Evolutionary conservation across 2,113 vertebrate species (phyloP).

Genomic region (Alces alces): DNA sequence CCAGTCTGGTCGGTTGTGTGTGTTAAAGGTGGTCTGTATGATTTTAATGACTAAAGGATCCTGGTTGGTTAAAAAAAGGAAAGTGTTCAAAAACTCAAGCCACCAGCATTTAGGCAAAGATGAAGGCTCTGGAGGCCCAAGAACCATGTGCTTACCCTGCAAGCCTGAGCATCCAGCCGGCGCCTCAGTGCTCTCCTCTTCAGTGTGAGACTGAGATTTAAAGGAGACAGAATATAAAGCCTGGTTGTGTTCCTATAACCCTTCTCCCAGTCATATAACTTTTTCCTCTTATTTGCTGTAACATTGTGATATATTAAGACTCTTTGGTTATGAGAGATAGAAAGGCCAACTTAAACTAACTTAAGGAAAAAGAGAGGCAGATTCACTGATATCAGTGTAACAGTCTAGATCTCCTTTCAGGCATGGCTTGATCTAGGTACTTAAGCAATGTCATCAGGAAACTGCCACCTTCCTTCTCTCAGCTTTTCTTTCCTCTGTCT

Average conservation of each 20-base stretch:
- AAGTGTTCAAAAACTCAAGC: background rate
- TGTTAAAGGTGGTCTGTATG: background rate
- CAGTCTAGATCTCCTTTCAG: background rate
- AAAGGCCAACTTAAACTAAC: background rate
- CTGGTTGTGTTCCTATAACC: background rate
- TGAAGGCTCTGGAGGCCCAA: background rate
- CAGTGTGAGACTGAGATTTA: background rate
- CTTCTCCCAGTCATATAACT: background rate
- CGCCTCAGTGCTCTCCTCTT: background rate
- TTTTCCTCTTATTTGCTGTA: background rate
- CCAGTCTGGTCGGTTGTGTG: background rate
- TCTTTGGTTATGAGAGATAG: background rate
- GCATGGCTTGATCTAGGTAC: background rate
- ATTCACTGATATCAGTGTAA: background rate
- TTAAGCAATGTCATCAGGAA: background rate
- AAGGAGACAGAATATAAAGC: background rate
- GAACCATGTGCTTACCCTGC: background rate
- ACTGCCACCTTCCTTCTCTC: background rate
- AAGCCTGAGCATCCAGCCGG: rapidly evolving
- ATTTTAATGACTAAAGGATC: background rate
- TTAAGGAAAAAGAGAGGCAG: background rate
- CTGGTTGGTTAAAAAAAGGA: background rate
- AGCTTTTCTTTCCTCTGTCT: background rate
- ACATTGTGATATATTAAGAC: background rate
- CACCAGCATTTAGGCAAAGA: background rate